Evolutionary conservation across 2,797 vertebrate species (phyloP), one percentile per base, ranked within the genome.

Genomic region (Tympanoctomys barrerae): DNA sequence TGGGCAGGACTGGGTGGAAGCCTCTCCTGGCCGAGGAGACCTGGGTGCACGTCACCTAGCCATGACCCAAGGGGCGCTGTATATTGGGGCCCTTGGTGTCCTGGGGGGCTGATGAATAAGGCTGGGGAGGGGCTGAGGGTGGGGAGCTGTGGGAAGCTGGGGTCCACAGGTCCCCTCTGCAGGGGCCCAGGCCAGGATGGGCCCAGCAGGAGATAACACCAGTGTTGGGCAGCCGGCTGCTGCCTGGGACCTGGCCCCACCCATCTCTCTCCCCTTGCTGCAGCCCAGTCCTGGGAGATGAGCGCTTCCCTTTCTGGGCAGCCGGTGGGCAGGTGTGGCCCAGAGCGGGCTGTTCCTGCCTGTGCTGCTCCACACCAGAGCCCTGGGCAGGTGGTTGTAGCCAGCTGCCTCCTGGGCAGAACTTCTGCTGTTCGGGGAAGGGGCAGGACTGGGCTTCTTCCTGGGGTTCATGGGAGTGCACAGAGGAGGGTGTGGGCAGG

Each of bases 21-120:
- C 4, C 62, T 16, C 33, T 9, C 18, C 28, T 52, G 24, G 12
- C 49, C 0, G 0, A 7, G 7, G 46, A 26, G 16, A 19, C 52
- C 31, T 3, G 1, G 7, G 73, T 4, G 10, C 33, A 33, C 14
- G 3, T 13, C 33, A 66, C n/a, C 61, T 28, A 49, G 59, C 33
- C 59, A 6, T 4, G 42, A 64, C 36, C 39, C 21, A 64, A 49
- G 59, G 22, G 49, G 84, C 28, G 21, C 33, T 77, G 52, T 1
- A 42, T n/a, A 33, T 61, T 18, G 5, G 8, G 5, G 71, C 31
- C 26, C 28, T 54, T 9, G 9, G 28, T 3, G 21, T 61, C 59
- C 59, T 61, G 59, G 33, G 33, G 52, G 49, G 31, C 39, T n/a
- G 54, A 46, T 42, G 54, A 57, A 3, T 68, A 68, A 31, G 42